Conservation (phyloP, 2,113 vertebrate genomes). For the Tringa solitaria region DNA sequence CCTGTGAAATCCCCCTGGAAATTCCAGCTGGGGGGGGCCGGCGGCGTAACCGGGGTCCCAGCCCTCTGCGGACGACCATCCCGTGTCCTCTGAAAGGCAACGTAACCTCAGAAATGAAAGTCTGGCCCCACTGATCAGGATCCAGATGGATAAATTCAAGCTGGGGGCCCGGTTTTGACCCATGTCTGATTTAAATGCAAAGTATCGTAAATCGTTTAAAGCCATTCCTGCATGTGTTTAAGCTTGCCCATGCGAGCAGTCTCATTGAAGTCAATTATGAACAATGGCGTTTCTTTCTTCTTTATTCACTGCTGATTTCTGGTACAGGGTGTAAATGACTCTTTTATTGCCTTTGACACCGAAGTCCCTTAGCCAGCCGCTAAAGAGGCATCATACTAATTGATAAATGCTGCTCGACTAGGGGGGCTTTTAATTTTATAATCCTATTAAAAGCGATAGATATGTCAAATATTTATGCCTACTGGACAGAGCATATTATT, state of each 20-base stretch:
- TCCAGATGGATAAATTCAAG: not conserved
- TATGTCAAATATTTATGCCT: not conserved
- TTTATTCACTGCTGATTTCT: conserved; percentile 10
- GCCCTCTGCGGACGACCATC: not conserved
- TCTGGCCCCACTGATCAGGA: not conserved
- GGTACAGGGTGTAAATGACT: not conserved
- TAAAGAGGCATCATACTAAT: not conserved
- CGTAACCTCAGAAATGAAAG: not conserved
- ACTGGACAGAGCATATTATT: not conserved
- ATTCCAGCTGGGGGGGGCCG: not conserved
- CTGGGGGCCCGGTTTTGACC: not conserved
- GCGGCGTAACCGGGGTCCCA: accelerated
- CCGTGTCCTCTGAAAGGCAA: not conserved
- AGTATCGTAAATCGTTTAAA: not conserved
- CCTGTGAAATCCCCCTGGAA: accelerated
- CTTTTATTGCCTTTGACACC: not conserved
- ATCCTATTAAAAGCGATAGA: not conserved
- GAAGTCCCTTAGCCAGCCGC: not conserved
- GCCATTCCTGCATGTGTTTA: not conserved
- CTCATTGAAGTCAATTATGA: not conserved
- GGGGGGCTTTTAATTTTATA: not conserved
- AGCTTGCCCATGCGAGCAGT: not conserved
- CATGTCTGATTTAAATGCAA: not conserved
- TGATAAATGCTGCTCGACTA: not conserved
- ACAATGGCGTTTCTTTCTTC: not conserved